Evolutionary conservation across 2,888 invertebrate genomes (phyloP).

Genomic region (Rapana venosa): DNA sequence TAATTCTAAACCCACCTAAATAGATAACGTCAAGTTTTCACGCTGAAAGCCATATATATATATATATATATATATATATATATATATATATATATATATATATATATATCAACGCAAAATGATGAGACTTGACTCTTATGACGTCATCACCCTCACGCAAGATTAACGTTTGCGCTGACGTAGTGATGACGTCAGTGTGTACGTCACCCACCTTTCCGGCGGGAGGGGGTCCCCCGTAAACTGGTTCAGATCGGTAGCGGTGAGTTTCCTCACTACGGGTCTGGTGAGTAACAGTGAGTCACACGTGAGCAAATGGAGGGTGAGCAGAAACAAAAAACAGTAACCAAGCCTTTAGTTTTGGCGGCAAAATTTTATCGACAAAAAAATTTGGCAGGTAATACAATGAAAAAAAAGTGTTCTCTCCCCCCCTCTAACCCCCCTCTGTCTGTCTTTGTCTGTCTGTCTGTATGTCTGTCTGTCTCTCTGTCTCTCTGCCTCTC

Average conservation of each 20-base stretch:
- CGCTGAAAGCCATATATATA: no score
- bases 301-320: background rate
- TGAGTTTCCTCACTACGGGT: constrained; percentile 5
- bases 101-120: background rate
- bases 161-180: background rate
- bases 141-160: background rate
- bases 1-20: no score
- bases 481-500: no score
- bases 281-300: background rate
- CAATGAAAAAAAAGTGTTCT: background rate
- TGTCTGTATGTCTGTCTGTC: no score
- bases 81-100: no score
- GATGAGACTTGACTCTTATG: background rate
- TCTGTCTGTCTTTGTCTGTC: no score
- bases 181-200: background rate
- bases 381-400: background rate
- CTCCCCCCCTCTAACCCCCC: background rate
- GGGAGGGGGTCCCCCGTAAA: constrained; percentile 13
- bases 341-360: no score
- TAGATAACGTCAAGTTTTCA: no score
- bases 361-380: background rate
- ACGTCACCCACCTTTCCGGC: constrained; percentile 14
- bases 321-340: background rate
- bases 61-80: no score
- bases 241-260: background rate